phyloP scores from a whole-genome alignment of 2,888 invertebrate genomes.

The Epicampocera succincta region DNA sequence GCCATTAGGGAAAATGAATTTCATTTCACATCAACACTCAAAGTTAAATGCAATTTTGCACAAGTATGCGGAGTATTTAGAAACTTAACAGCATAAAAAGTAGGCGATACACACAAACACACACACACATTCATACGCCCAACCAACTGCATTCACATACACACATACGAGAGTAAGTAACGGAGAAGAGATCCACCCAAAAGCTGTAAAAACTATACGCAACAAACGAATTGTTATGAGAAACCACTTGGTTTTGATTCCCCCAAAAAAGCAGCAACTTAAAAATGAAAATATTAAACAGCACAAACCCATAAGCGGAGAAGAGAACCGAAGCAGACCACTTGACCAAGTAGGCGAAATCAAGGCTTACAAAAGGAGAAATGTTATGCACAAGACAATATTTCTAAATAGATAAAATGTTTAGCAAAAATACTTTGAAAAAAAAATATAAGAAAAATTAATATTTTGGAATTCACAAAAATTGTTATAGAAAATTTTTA shows the following conservation, averaged over 20 bases:
- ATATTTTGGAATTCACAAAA: too few relatives aligned
- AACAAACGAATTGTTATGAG: slow-evolving; percentile 42
- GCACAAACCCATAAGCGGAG: not conserved
- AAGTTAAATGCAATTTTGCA: slow-evolving; percentile 64
- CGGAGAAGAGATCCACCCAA: slow-evolving; percentile 1
- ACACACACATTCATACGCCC: not conserved
- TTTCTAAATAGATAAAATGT: too few relatives aligned
- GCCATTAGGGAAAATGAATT: slow-evolving; percentile 79
- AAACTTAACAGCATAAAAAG: slow-evolving; percentile 30
- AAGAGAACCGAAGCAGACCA: too few relatives aligned
- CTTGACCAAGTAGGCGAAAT: too few relatives aligned
- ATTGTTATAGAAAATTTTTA: too few relatives aligned
- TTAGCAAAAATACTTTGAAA: too few relatives aligned
- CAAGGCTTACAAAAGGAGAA: too few relatives aligned
- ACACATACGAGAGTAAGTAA: not conserved
- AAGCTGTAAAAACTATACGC: slow-evolving; percentile 9
- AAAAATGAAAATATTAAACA: slow-evolving; percentile 35
- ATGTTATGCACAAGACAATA: too few relatives aligned
- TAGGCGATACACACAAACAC: not conserved
- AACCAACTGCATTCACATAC: not conserved
- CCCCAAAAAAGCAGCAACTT: slow-evolving; percentile 11
- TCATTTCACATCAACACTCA: slow-evolving; percentile 76
- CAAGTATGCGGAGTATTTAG: slow-evolving; percentile 59
- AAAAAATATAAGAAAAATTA: too few relatives aligned
- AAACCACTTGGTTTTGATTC: slow-evolving; percentile 26